phyloP scores from a whole-genome alignment of 2,888 invertebrate species.

The Macrophya annulata region DNA sequence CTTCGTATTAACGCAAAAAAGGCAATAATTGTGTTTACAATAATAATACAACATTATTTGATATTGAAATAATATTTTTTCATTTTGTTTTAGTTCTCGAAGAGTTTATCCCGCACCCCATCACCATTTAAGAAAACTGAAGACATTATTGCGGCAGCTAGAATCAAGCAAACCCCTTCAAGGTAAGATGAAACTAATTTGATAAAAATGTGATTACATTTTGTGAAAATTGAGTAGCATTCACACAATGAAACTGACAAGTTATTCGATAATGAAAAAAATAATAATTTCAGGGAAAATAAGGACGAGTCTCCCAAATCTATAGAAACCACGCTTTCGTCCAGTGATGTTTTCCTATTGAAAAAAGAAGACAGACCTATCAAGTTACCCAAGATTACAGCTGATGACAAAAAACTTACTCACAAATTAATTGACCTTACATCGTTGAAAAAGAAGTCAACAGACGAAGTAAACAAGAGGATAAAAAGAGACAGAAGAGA shows the following conservation, averaged over 20 bases:
- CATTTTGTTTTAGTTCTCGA: conserved; percentile 81
- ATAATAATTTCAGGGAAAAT: conserved; percentile 67
- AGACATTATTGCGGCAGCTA: conserved; percentile 75
- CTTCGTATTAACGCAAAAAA: not conserved
- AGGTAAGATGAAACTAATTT: conserved; percentile 62
- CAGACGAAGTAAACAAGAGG: conserved; percentile 71
- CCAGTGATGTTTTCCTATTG: conserved; percentile 72
- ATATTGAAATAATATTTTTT: conserved; percentile 45
- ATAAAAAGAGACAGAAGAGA: conserved; percentile 73
- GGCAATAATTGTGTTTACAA: not conserved
- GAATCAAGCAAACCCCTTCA: conserved; percentile 68
- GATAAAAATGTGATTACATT: not conserved
- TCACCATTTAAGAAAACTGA: conserved; percentile 89
- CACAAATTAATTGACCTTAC: conserved; percentile 70
- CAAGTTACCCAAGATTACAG: conserved; percentile 66
- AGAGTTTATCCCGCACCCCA: conserved; percentile 92
- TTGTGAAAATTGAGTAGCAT: not conserved
- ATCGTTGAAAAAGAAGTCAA: conserved; percentile 68
- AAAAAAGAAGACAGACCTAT: conserved; percentile 75
- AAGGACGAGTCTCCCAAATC: conserved; percentile 75
- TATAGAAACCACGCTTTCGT: conserved; percentile 67
- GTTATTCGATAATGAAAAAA: conserved; percentile 6
- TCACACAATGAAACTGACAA: not conserved
- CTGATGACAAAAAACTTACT: conserved; percentile 73
- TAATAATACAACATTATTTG: not conserved